A percentile compares a stretch with the other conserved stretches of the same genome.
Conservation (phyloP, 2,113 vertebrate species). For the Lophura nycthemera region DNA sequence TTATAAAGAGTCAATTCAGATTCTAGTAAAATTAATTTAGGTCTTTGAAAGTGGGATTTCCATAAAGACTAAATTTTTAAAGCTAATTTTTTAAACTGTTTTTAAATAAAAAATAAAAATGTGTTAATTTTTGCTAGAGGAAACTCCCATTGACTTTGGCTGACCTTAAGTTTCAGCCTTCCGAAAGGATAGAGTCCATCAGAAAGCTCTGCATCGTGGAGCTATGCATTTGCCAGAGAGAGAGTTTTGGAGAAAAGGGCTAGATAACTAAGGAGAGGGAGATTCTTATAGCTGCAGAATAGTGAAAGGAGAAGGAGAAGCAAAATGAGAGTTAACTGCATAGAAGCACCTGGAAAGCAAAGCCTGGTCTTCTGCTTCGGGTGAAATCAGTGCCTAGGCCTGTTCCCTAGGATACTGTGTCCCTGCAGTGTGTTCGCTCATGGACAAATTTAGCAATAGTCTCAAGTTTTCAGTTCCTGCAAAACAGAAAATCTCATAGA, state of each 20-base stretch:
- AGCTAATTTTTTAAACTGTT: not conserved
- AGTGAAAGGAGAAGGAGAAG: not conserved
- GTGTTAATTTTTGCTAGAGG: not conserved
- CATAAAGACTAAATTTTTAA: not conserved
- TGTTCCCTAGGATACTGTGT: not conserved
- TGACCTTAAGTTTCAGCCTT: not conserved
- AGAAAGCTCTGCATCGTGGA: not conserved
- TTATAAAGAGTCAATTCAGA: not conserved
- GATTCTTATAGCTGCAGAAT: rapidly evolving
- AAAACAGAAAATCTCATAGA: not conserved
- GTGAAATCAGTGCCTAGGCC: not conserved
- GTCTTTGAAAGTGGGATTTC: not conserved
- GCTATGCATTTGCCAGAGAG: not conserved
- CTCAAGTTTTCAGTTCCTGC: slow-evolving; percentile 23
- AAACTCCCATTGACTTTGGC: slow-evolving; percentile 10
- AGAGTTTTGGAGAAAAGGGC: rapidly evolving
- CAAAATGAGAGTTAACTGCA: not conserved
- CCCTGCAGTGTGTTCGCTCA: not conserved
- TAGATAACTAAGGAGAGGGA: not conserved
- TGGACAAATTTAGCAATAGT: not conserved
- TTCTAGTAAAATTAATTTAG: not conserved
- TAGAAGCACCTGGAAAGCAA: not conserved
- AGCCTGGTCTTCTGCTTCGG: not conserved
- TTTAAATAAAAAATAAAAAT: not conserved
- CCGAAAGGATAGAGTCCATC: not conserved